Percentiles rank a stretch among this genome's conserved stretches.
These are phyloP conservation scores for Musca domestica DNA, from an alignment of 1,140 invertebrate genomes.

Conservation along the genomic window DNA sequence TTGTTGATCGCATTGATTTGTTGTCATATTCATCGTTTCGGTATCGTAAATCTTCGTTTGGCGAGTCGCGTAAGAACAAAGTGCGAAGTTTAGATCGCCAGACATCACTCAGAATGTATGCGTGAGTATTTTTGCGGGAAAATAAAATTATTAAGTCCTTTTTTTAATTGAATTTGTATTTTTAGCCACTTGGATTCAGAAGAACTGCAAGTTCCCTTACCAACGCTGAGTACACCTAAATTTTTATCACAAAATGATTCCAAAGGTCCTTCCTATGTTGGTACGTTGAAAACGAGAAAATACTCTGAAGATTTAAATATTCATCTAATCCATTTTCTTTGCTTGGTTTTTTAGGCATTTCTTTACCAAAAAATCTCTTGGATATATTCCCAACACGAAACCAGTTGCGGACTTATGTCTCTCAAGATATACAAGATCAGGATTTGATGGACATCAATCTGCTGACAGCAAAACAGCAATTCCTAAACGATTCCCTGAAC, in stretches of 20 bases:
- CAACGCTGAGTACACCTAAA: conserved; percentile 40
- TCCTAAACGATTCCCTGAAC: conserved; percentile 48
- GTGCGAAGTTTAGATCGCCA: conserved; percentile 46
- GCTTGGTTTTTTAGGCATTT: conserved; percentile 63
- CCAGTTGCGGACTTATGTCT: conserved; percentile 46
- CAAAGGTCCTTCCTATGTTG: conserved; percentile 48
- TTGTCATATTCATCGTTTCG: conserved; percentile 25
- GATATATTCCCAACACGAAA: conserved; percentile 66
- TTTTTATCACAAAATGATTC: conserved; percentile 42
- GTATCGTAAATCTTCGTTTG: conserved; percentile 40
- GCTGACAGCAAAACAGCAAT: conserved; percentile 38
- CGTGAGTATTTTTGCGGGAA: conserved; percentile 32
- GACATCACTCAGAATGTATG: conserved; percentile 36
- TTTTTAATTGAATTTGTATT: background rate
- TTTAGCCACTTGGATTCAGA: conserved; percentile 37
- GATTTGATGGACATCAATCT: conserved; percentile 43
- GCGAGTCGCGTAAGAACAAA: conserved; percentile 40
- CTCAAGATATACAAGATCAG: conserved; percentile 49
- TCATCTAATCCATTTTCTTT: background rate
- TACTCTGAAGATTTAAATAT: background rate
- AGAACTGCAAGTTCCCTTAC: conserved; percentile 41
- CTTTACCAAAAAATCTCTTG: conserved; percentile 67
- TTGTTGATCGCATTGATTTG: conserved; percentile 37
- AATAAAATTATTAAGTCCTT: conserved; percentile 4
- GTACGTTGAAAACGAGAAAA: conserved; percentile 9